Conservation (phyloP, 1,140 invertebrate species). For the Charaxes varanes region DNA sequence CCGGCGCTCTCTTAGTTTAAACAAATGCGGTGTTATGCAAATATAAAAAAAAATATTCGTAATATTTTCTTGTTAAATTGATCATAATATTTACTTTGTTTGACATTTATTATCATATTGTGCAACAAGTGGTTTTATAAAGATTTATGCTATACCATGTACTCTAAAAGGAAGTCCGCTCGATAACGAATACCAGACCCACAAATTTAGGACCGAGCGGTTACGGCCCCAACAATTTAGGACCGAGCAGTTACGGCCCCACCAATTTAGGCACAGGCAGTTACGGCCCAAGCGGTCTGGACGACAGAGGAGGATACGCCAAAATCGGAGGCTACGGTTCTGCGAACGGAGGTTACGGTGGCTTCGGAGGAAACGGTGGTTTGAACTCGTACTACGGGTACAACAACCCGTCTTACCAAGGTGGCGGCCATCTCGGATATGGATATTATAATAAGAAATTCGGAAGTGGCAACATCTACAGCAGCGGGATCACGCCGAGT, state of each 20-base stretch:
- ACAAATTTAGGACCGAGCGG: not conserved
- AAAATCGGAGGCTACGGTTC: slow-evolving; percentile 16
- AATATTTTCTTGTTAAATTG: too few species aligned
- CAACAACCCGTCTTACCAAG: slow-evolving; percentile 51
- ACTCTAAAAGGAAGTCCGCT: too few species aligned
- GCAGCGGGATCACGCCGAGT: slow-evolving; percentile 49
- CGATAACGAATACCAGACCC: too few species aligned
- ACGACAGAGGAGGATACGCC: not conserved
- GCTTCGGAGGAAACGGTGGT: slow-evolving; percentile 54
- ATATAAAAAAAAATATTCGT: too few species aligned
- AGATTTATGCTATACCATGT: too few species aligned
- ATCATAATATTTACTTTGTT: too few species aligned
- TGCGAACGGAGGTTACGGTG: slow-evolving; percentile 57
- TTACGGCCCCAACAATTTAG: slow-evolving; percentile 11
- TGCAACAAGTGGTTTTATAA: too few species aligned
- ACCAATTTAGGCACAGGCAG: too few species aligned
- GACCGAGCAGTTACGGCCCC: slow-evolving; percentile 1
- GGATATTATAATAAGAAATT: slow-evolving; percentile 51
- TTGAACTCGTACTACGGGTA: slow-evolving; percentile 56
- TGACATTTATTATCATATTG: too few species aligned
- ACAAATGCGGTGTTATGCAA: too few species aligned
- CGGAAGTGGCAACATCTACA: slow-evolving; percentile 53
- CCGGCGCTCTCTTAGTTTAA: too few species aligned
- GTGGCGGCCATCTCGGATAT: slow-evolving; percentile 51
- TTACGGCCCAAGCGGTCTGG: not conserved